These are phyloP conservation scores for Halictus ligatus DNA, from an alignment of 2,888 invertebrate genomes.

Conservation along the genomic window DNA sequence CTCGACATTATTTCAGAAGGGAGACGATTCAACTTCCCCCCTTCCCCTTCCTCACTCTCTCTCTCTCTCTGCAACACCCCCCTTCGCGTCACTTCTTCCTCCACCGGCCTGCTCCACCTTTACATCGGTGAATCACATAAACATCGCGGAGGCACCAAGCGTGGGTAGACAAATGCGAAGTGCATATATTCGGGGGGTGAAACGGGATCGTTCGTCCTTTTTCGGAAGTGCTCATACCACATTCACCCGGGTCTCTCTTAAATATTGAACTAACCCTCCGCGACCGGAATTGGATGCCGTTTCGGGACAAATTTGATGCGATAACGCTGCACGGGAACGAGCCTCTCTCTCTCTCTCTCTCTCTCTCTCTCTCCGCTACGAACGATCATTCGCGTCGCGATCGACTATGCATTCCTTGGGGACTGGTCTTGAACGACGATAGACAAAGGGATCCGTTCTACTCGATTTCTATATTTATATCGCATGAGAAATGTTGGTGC, in stretches of 20 bases:
- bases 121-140: constrained; percentile 65
- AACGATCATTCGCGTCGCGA: neutral
- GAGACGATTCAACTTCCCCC: constrained; percentile 54
- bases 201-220: constrained; percentile 51
- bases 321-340: neutral
- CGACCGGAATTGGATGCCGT: constrained; percentile 37
- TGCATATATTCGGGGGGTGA: constrained; percentile 62
- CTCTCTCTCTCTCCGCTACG: neutral
- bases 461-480: too few species aligned
- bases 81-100: constrained; percentile 37
- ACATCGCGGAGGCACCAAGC: constrained; percentile 61
- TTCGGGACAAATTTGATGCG: constrained; percentile 35
- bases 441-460: too few species aligned
- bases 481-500: too few species aligned
- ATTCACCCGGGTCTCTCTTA: constrained; percentile 28
- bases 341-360: neutral
- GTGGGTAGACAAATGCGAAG: constrained; percentile 67
- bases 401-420: neutral
- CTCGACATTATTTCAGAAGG: constrained; percentile 71
- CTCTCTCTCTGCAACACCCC: constrained; percentile 3
- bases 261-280: constrained; percentile 51
- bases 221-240: constrained; percentile 50
- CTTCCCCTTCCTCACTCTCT: neutral
- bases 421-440: too few species aligned
- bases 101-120: constrained; percentile 49